These are phyloP conservation scores for Epizoanthus rinbou DNA, from an alignment of 92 coral and sea anemone genomes.

Conservation along the genomic window DNA sequence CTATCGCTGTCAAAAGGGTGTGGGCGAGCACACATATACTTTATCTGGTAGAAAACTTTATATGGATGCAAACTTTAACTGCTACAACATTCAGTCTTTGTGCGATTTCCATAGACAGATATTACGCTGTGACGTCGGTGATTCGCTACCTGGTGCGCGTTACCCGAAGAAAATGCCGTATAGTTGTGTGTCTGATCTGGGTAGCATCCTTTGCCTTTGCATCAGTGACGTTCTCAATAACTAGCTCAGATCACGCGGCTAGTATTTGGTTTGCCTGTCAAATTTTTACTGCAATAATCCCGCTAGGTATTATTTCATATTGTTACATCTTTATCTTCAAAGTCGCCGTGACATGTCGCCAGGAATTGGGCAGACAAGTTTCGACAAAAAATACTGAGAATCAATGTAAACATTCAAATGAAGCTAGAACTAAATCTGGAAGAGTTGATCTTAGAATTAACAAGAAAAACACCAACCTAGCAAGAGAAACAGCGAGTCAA, in stretches of 20 bases:
- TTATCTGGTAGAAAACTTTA: constrained; percentile 19
- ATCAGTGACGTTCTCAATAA: too few species aligned
- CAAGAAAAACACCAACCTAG: too few species aligned
- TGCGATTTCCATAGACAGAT: constrained; percentile 5
- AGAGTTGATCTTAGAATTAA: too few species aligned
- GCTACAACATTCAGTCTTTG: constrained; percentile 28
- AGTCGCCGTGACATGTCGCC: not conserved
- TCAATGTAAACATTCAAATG: not conserved
- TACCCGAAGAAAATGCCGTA: not conserved
- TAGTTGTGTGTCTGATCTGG: too few species aligned
- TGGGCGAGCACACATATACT: constrained; percentile 18
- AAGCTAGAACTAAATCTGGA: too few species aligned
- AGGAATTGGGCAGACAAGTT: not conserved
- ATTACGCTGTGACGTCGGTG: not conserved
- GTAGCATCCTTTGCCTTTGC: too few species aligned
- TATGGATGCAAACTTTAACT: constrained; percentile 20
- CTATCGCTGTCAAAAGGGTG: not conserved
- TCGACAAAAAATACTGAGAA: not conserved
- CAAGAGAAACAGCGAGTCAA: not conserved
- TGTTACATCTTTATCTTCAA: too few species aligned
- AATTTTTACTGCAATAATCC: too few species aligned
- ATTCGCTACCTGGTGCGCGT: not conserved
- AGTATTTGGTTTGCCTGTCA: too few species aligned
- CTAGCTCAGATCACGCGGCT: too few species aligned
- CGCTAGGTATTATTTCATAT: too few species aligned